Evolutionary conservation across 2,113 vertebrate species (phyloP), one percentile per base, ranked within the genome.

Genomic region (Noturus placidus): DNA sequence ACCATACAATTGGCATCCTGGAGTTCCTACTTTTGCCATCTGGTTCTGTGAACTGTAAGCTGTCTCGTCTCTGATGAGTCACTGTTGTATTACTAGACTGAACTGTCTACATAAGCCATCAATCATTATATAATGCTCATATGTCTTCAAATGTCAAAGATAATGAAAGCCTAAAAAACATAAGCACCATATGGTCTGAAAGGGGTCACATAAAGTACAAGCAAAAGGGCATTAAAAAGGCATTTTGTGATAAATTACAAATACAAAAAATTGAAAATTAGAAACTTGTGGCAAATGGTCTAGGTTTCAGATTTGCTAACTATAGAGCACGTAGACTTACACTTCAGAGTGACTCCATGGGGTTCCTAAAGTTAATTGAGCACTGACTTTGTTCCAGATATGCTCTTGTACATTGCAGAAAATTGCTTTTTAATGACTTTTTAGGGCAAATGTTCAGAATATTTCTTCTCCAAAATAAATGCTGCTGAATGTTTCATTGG

Each of bases 21-120:
- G 54, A 87, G 89, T 87, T 88, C 87, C 85, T 85, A 86, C 83
- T 86, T 50, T 25, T 76, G 84, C 90, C 87, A 86, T 90, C 87
- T 91, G 88, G 79, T 77, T 78, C 46, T 56, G 35, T 63, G 65
- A 88, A 88, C 86, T 82, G n/a, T 87, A 77, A 87, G 88, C 83
- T 81, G 83, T 78, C 74, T 87, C 5, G 35, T 85, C 87, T 80
- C 80, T 46, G 46, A 83, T 82, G 77, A 88, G 42, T 77, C 42
- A 90, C 77, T n/a, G 52, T 52, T 50, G 52, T 70, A 77, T 89
- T 88, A 87, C 81, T 85, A 87, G 19, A 38, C 63, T 54, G 33
- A 86, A 74, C 57, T 19, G 4, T 84, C 38, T 20, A 83, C 82
- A 83, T 42, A 85, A 77, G 27, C 38, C 50, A 15, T 84, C 57